Percentiles rank a stretch among this genome's conserved stretches.
These are phyloP conservation scores for Thamnaconus septentrionalis DNA, from an alignment of 2,113 vertebrate genomes.

Conservation along the genomic window DNA sequence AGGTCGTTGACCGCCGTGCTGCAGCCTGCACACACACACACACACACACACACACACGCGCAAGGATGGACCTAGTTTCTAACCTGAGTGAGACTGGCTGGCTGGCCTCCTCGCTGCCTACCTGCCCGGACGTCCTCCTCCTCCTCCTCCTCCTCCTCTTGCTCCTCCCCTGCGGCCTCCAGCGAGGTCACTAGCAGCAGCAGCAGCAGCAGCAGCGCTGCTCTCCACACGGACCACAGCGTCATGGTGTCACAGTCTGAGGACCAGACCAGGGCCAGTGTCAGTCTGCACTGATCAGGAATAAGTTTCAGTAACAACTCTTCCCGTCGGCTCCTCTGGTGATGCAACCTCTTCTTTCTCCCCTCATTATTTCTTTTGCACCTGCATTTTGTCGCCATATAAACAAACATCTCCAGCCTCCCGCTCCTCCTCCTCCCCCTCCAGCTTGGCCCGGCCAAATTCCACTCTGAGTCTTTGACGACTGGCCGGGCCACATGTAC, in stretches of 20 bases:
- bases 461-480: neutral
- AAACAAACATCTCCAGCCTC: too few species aligned
- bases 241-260: conserved; percentile 45
- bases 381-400: too few species aligned
- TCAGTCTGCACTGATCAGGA: conserved; percentile 3
- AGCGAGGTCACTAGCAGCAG: conserved; percentile 17
- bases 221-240: conserved; percentile 55
- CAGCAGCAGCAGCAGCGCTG: conserved; percentile 46
- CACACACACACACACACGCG: neutral
- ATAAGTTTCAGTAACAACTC: neutral
- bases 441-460: neutral
- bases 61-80: neutral
- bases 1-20: conserved; percentile 82
- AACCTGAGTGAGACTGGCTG: neutral
- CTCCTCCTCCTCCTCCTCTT: conserved; percentile 55
- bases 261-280: neutral
- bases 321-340: too few species aligned
- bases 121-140: conserved; percentile 72
- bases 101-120: conserved; percentile 16
- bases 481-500: conserved; percentile 9
- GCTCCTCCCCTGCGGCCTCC: conserved; percentile 57
- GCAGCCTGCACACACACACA: conserved; percentile 68
- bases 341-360: neutral
- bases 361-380: neutral
- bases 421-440: too few species aligned